These are phyloP conservation scores for Antennarius maculatus DNA, from an alignment of 2,797 vertebrate genomes.

Conservation along the genomic window DNA sequence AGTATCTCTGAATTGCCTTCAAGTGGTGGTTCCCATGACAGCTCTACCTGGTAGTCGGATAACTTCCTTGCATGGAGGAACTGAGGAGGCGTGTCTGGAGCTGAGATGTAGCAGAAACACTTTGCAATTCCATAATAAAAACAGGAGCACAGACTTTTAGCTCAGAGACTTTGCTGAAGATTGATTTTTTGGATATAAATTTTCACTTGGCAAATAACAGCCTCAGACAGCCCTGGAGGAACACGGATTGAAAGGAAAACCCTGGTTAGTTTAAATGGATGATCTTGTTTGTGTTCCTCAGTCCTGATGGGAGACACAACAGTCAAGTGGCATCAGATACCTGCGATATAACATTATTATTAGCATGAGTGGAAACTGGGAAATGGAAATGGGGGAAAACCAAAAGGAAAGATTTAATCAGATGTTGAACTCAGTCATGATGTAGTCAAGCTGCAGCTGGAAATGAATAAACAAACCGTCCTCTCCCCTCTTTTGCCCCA, in stretches of 20 bases:
- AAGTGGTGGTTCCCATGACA: conserved; percentile 91
- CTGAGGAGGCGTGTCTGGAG: conserved; percentile 91
- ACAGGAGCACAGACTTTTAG: conserved; percentile 4
- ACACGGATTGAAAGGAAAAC: conserved; percentile 54
- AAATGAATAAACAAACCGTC: conserved; percentile 41
- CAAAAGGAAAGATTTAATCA: conserved; percentile 50
- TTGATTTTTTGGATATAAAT: conserved; percentile 17
- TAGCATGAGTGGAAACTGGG: conserved; percentile 51
- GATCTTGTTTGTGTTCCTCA: conserved; percentile 1
- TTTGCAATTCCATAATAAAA: conserved; percentile 54
- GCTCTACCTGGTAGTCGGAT: conserved; percentile 89
- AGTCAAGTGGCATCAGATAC: conserved; percentile 31
- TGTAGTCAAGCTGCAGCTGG: conserved; percentile 26
- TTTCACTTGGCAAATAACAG: conserved; percentile 12
- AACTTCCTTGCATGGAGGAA: conserved; percentile 88
- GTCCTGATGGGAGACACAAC: conserved; percentile 1
- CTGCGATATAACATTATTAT: conserved; percentile 62
- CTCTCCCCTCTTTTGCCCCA: neutral
- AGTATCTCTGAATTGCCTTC: conserved; percentile 95
- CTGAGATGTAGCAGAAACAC: conserved; percentile 82
- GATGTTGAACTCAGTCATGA: conserved; percentile 21
- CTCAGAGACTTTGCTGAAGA: conserved; percentile 20
- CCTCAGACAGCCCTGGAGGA: conserved; percentile 14
- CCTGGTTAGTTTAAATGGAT: conserved; percentile 38
- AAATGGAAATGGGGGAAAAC: conserved; percentile 41